Evolutionary conservation across 2,797 vertebrate genomes (phyloP).

Genomic region (Scolopax bukidnonensis): DNA sequence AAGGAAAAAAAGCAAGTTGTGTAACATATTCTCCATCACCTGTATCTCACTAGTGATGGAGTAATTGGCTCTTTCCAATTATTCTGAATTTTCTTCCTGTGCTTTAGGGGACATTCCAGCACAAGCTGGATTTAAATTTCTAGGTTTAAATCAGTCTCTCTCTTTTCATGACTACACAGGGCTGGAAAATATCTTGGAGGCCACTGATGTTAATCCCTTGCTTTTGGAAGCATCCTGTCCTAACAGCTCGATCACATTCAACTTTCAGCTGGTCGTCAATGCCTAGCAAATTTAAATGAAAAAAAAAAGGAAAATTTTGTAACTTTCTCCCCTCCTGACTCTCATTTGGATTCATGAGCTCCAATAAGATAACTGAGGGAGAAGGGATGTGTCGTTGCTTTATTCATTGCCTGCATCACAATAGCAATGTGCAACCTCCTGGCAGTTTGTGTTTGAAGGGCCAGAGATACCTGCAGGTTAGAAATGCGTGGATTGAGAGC

Average conservation of each 20-base stretch:
- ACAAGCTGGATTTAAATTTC: not conserved
- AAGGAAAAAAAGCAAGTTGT: not conserved
- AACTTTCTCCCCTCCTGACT: not conserved
- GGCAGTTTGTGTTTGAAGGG: not conserved
- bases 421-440: fast-evolving
- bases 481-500: fast-evolving
- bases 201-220: not conserved
- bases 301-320: not conserved
- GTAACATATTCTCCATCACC: not conserved
- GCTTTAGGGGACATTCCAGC: not conserved
- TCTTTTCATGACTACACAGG: not conserved
- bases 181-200: not conserved
- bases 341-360: not conserved
- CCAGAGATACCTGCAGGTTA: not conserved
- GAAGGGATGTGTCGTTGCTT: not conserved
- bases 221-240: not conserved
- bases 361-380: not conserved
- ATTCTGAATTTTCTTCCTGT: not conserved
- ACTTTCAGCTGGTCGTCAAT: not conserved
- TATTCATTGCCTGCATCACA: not conserved
- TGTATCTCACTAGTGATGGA: not conserved
- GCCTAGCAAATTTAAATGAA: not conserved
- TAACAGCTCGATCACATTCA: not conserved
- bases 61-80: not conserved
- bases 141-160: not conserved